phyloP scores from a whole-genome alignment of 2,888 invertebrate genomes.

The Acleris cristana region DNA sequence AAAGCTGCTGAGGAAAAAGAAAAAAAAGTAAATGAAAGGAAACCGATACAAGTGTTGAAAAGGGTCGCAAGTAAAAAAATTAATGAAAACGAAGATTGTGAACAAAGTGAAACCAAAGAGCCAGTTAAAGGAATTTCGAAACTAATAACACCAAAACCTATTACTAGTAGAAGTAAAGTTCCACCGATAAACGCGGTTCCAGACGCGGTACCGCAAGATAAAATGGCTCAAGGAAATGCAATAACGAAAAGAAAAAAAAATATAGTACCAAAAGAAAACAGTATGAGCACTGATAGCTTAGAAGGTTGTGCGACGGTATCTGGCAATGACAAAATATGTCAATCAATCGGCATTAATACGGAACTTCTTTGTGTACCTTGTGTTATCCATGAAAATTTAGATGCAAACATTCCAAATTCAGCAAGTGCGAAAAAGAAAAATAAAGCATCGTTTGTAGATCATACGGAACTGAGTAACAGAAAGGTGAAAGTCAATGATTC shows the following conservation, averaged over 20 bases:
- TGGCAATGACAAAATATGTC: conserved; percentile 51
- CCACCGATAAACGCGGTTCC: background rate
- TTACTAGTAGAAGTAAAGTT: conserved; percentile 2
- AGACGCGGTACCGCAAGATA: conserved; percentile 35
- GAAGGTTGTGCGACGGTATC: conserved; percentile 53
- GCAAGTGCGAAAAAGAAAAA: conserved; percentile 44
- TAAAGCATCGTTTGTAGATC: conserved; percentile 40
- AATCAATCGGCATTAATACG: conserved; percentile 70
- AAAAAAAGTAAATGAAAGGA: conserved; percentile 51
- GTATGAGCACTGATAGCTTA: conserved; percentile 74
- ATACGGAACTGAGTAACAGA: conserved; percentile 33
- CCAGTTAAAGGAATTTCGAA: conserved; percentile 16
- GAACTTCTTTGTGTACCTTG: conserved; percentile 71
- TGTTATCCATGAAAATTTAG: conserved; percentile 64
- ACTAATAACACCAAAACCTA: conserved; percentile 14
- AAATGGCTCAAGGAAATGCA: conserved; percentile 40
- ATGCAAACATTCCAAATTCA: conserved; percentile 48
- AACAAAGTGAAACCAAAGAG: conserved; percentile 32
- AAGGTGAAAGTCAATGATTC: conserved; percentile 37
- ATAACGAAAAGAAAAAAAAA: conserved; percentile 43
- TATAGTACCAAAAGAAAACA: conserved; percentile 59
- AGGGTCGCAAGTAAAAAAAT: conserved; percentile 44
- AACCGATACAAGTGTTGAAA: conserved; percentile 65
- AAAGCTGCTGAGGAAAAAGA: conserved; percentile 45
- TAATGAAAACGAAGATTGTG: conserved; percentile 36